These are phyloP conservation scores for Thaleichthys pacificus DNA, from an alignment of 2,797 vertebrate species.

Conservation along the genomic window DNA sequence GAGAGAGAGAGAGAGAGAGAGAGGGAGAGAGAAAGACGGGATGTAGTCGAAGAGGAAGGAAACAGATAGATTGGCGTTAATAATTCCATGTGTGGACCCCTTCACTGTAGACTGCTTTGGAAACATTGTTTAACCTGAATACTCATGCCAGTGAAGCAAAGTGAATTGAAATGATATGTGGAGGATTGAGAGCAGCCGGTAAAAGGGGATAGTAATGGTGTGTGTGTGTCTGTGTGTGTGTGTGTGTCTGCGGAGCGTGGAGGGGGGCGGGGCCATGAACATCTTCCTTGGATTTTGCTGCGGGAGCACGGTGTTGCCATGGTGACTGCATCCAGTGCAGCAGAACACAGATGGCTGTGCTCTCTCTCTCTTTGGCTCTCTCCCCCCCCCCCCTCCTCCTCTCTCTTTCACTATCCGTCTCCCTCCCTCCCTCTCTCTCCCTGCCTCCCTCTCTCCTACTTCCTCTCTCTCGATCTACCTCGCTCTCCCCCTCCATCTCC, in stretches of 20 bases:
- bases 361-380: neutral
- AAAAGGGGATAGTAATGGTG: neutral
- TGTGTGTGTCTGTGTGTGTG: slow-evolving; percentile 24
- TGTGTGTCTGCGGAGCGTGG: slow-evolving; percentile 39
- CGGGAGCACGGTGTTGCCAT: slow-evolving; percentile 50
- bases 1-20: neutral
- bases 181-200: neutral
- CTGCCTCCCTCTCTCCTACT: slow-evolving; percentile 8
- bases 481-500: slow-evolving; percentile 13
- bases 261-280: slow-evolving; percentile 46
- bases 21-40: neutral
- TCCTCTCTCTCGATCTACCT: slow-evolving; percentile 1
- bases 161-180: neutral
- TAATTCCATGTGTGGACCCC: no score
- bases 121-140: no score
- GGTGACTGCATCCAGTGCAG: slow-evolving; percentile 50
- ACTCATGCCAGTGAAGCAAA: neutral
- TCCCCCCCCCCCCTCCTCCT: neutral
- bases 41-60: neutral
- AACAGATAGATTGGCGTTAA: neutral
- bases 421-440: slow-evolving; percentile 6
- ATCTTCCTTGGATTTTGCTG: slow-evolving; percentile 65
- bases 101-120: no score
- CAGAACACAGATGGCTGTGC: slow-evolving; percentile 63
- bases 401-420: neutral